Conservation (phyloP, 2,113 vertebrate species). For the Oenanthe melanoleuca region DNA sequence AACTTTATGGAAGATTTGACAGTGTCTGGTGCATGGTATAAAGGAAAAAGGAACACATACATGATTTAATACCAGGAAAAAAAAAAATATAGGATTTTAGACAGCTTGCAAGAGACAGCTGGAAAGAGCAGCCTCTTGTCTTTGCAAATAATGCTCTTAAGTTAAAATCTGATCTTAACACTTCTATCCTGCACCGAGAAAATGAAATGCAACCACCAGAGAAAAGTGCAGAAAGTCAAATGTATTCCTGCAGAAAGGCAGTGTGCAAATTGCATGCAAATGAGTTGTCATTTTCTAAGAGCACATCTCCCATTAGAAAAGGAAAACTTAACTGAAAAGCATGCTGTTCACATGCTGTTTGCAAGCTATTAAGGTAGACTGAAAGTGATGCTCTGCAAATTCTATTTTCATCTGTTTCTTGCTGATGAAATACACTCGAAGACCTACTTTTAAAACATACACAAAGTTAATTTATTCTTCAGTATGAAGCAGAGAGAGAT, state of each 20-base stretch:
- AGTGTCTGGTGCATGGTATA: not conserved
- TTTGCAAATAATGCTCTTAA: not conserved
- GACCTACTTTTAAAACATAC: slow-evolving; percentile 1
- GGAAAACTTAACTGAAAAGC: not conserved
- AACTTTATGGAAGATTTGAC: slow-evolving; percentile 30
- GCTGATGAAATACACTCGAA: not conserved
- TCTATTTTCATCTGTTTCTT: slow-evolving; percentile 14
- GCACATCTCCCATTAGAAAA: not conserved
- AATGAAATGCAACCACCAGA: slow-evolving; percentile 8
- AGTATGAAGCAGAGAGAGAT: not conserved
- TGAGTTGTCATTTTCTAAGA: not conserved
- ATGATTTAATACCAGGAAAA: not conserved
- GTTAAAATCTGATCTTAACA: not conserved
- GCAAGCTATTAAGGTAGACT: slow-evolving; percentile 3
- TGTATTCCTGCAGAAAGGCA: not conserved
- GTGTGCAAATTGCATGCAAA: slow-evolving; percentile 20
- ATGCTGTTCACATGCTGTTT: not conserved
- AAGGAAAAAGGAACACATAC: not conserved
- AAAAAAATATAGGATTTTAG: not conserved
- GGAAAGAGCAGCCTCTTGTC: not conserved
- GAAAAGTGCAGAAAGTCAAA: slow-evolving; percentile 16
- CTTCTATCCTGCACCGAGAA: not conserved
- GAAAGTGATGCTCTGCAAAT: not conserved
- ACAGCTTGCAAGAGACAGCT: not conserved
- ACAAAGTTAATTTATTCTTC: slow-evolving; percentile 9